Base-by-base conservation (phyloP, 23 tunicate genomes). In the Ascidia mentula region DNA sequence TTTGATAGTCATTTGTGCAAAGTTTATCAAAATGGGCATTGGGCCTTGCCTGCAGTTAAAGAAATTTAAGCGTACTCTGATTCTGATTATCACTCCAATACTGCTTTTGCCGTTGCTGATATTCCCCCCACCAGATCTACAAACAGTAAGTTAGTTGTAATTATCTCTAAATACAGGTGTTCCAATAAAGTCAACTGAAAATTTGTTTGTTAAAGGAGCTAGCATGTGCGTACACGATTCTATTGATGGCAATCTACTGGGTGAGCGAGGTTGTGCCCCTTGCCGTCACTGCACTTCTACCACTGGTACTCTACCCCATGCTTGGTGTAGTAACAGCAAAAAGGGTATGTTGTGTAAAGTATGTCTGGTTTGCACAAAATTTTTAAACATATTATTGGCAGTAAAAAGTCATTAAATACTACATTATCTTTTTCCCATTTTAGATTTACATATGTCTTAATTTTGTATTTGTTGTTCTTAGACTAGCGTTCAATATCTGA, bases 241-340 rank as follows among this genome's bases (percentile, higher is more conserved):
- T 93, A 33, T 60, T 95, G 69, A 95, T 95, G 99, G 92, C 99
- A 15, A 75, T 95, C 22, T 95, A 95, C 70, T 95, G 99, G 99
- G 87, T 87, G 40, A 53, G 86, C 20, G 99, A 95, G 80, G 99
- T 95, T 24, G 82, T 90, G 31, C 99, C 99, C 18, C 80, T 95
- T 20, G 99, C 99, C n/a, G 96, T 95, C 9, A 90, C 96, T 12
- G 88, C 99, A 36, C 73, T 95, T 34, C 77, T 90, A 31, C 99
- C 99, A 4, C 60, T 95, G 46, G 86, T 95, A 7, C 75, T 95
- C 18, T 95, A 85, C 73, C 99, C 99, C 18, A 20, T 95, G 26
- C 65, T 95, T 24, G 96, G 99, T 9, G 80, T 95, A 0, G 37
- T 87, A 30, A 38, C 73, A 61, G 99, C 95, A 7, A 69, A 46